These are phyloP conservation scores for Stichodactyla helianthus DNA, from an alignment of 64 coral and sea anemone species.

Conservation along the genomic window DNA sequence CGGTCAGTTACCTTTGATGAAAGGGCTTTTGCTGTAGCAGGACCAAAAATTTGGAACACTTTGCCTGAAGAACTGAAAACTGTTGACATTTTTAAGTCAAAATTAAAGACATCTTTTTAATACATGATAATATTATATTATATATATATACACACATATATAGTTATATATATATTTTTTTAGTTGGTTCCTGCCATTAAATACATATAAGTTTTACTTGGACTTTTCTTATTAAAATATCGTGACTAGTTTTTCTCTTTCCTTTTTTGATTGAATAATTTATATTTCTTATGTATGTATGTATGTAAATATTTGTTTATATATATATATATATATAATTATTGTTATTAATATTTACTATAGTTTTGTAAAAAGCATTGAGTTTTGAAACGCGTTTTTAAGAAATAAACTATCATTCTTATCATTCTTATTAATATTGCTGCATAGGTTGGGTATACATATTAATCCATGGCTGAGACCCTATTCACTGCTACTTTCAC, in stretches of 20 bases:
- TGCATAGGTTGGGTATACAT: not conserved
- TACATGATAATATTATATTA: not conserved
- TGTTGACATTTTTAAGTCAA: conserved; percentile 31
- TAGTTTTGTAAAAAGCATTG: not conserved
- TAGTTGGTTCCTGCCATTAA: not conserved
- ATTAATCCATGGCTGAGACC: not conserved
- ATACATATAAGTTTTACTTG: no score
- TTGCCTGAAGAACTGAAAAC: conserved; percentile 12
- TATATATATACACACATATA: not conserved
- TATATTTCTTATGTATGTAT: no score
- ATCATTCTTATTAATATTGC: not conserved
- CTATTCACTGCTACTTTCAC: not conserved
- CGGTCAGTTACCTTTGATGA: not conserved
- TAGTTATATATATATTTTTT: not conserved
- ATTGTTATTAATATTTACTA: not conserved
- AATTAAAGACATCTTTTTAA: conserved; percentile 25
- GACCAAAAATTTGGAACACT: conserved; percentile 32
- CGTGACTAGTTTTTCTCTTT: no score
- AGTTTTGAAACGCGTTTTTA: conserved; percentile 14
- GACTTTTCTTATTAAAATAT: no score
- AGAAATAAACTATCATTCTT: not conserved
- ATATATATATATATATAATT: not conserved
- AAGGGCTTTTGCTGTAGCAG: conserved; percentile 22
- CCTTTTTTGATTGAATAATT: no score
- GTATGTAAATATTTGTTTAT: not conserved